These are phyloP conservation scores for Callipepla californica DNA, from an alignment of 2,113 vertebrate species.

Conservation along the genomic window DNA sequence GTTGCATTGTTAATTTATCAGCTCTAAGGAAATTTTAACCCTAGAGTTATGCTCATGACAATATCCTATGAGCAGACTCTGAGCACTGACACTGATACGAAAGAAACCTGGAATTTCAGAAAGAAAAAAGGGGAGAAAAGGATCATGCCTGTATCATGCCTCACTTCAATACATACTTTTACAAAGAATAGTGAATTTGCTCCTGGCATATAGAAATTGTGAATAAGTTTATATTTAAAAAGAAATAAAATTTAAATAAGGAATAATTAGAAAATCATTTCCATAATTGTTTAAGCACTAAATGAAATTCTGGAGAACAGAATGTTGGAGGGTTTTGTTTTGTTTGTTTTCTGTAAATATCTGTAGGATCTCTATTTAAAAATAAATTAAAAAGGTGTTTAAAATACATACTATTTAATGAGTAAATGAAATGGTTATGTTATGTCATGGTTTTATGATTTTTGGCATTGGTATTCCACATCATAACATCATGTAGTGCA, in stretches of 20 bases:
- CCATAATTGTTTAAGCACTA: background rate
- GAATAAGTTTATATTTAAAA: background rate
- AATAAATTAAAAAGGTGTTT: background rate
- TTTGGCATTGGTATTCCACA: too few relatives aligned
- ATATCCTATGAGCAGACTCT: background rate
- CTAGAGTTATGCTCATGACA: background rate
- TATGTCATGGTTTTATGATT: too few relatives aligned
- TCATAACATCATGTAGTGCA: too few relatives aligned
- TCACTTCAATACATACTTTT: background rate
- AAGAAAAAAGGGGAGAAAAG: background rate
- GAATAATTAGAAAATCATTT: background rate
- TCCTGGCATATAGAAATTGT: background rate
- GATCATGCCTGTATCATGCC: rapidly evolving
- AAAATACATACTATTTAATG: background rate
- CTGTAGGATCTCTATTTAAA: background rate
- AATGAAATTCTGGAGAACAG: background rate
- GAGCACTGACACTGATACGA: background rate
- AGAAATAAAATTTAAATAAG: background rate
- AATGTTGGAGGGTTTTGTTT: background rate
- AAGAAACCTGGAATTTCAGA: background rate
- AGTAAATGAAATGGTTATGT: background rate
- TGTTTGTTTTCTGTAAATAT: background rate
- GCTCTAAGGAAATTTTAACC: background rate
- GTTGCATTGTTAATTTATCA: background rate
- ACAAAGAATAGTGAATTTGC: background rate